Evolutionary conservation across 2,888 invertebrate genomes (phyloP).

Genomic region (Volucella zonaria): DNA sequence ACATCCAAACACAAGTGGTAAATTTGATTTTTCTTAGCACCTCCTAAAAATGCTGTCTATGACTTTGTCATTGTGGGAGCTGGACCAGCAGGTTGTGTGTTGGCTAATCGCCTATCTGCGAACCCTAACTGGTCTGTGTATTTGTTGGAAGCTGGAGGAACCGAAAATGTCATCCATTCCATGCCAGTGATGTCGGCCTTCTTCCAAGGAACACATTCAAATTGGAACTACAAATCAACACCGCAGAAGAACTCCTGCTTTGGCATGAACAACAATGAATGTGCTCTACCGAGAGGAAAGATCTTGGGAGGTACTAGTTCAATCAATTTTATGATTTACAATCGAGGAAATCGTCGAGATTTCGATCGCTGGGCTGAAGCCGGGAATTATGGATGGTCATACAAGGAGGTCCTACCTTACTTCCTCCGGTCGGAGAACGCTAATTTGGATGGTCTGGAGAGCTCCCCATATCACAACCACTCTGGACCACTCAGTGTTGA

Average conservation of each 20-base stretch:
- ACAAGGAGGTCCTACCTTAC: constrained; percentile 85
- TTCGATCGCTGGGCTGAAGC: constrained; percentile 87
- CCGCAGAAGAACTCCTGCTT: constrained; percentile 86
- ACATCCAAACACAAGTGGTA: neutral
- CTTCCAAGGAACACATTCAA: constrained; percentile 83
- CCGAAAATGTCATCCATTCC: constrained; percentile 81
- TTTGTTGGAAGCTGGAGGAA: constrained; percentile 84
- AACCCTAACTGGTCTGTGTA: constrained; percentile 83
- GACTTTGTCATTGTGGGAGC: constrained; percentile 93
- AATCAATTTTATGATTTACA: constrained; percentile 88
- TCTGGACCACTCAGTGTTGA: constrained; percentile 86
- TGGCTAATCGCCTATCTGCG: constrained; percentile 82
- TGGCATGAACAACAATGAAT: constrained; percentile 82
- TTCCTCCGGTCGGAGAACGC: constrained; percentile 85
- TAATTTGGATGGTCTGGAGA: constrained; percentile 82
- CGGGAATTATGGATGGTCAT: constrained; percentile 90
- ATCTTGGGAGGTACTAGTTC: constrained; percentile 85
- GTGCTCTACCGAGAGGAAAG: constrained; percentile 84
- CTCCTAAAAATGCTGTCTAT: constrained; percentile 85
- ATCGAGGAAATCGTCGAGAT: constrained; percentile 88
- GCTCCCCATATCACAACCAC: constrained; percentile 84
- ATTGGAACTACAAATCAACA: constrained; percentile 89
- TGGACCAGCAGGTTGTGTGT: constrained; percentile 89
- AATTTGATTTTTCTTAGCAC: constrained; percentile 84
- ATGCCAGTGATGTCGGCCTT: constrained; percentile 79